Percentiles rank a stretch among this genome's conserved stretches.
These are phyloP conservation scores for Halocaridina rubra DNA, from an alignment of 2,888 invertebrate species.

Conservation along the genomic window DNA sequence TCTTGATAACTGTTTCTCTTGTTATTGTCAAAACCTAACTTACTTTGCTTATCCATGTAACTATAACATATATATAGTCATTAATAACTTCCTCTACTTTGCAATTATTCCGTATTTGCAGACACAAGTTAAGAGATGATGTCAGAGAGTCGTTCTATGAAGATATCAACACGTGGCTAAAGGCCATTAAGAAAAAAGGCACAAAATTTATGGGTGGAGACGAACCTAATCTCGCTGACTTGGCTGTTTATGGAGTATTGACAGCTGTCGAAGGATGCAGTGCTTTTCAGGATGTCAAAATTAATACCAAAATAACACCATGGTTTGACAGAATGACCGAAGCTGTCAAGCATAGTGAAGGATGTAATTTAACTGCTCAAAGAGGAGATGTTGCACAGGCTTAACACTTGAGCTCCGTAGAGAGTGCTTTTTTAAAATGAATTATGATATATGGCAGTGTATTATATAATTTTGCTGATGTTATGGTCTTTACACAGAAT, in stretches of 20 bases:
- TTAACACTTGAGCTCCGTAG: too few relatives aligned
- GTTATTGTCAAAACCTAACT: too few relatives aligned
- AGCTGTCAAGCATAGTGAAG: slow-evolving; percentile 69
- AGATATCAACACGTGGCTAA: slow-evolving; percentile 84
- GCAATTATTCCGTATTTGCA: slow-evolving; percentile 66
- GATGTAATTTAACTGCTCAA: not conserved
- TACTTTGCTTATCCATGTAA: too few relatives aligned
- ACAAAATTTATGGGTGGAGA: slow-evolving; percentile 86
- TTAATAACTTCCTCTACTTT: too few relatives aligned
- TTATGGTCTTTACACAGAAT: too few relatives aligned
- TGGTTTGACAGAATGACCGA: slow-evolving; percentile 85
- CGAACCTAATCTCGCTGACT: slow-evolving; percentile 89
- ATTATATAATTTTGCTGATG: too few relatives aligned
- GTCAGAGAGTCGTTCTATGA: slow-evolving; percentile 91
- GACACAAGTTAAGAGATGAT: slow-evolving; percentile 86
- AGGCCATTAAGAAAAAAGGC: slow-evolving; percentile 77
- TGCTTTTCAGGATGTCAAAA: slow-evolving; percentile 85
- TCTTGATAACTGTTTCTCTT: too few relatives aligned
- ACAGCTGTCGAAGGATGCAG: slow-evolving; percentile 78
- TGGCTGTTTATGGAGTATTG: slow-evolving; percentile 90
- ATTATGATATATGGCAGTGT: too few relatives aligned
- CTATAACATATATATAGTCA: too few relatives aligned
- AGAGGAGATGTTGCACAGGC: not conserved
- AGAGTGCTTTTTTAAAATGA: too few relatives aligned
- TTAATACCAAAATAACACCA: slow-evolving; percentile 78